Percentiles rank a stretch among this genome's conserved stretches.
Evolutionary conservation across 2,113 vertebrate genomes (phyloP).

Genomic region (Camarhynchus parvulus): DNA sequence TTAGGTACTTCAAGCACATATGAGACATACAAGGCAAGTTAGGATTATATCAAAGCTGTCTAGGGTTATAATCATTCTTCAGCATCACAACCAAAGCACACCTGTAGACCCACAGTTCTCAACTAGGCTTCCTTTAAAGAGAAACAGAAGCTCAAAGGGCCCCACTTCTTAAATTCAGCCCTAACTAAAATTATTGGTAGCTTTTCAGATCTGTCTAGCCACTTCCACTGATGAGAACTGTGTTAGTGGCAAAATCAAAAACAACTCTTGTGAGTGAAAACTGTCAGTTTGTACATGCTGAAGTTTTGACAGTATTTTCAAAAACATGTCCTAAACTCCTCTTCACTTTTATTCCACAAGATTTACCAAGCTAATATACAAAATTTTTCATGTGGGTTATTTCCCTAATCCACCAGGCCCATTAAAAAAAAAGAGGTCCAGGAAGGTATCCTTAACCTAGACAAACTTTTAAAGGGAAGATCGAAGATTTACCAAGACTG

Average conservation of each 20-base stretch:
- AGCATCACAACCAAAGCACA: background rate
- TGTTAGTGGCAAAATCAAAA: background rate
- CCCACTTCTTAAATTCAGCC: background rate
- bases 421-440: accelerated
- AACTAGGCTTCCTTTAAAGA: background rate
- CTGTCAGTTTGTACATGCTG: background rate
- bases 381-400: background rate
- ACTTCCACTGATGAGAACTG: background rate
- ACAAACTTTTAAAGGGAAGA: background rate
- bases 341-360: background rate
- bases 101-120: background rate
- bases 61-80: background rate
- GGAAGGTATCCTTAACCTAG: background rate
- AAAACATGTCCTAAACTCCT: background rate
- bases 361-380: background rate
- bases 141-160: background rate
- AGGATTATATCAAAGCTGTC: background rate
- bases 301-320: background rate
- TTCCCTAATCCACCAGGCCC: background rate
- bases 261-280: background rate
- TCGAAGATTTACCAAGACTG: background rate
- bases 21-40: background rate
- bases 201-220: background rate
- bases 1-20: background rate
- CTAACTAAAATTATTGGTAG: background rate